Conservation (phyloP, 2,113 vertebrate species). For the Carollia perspicillata region DNA sequence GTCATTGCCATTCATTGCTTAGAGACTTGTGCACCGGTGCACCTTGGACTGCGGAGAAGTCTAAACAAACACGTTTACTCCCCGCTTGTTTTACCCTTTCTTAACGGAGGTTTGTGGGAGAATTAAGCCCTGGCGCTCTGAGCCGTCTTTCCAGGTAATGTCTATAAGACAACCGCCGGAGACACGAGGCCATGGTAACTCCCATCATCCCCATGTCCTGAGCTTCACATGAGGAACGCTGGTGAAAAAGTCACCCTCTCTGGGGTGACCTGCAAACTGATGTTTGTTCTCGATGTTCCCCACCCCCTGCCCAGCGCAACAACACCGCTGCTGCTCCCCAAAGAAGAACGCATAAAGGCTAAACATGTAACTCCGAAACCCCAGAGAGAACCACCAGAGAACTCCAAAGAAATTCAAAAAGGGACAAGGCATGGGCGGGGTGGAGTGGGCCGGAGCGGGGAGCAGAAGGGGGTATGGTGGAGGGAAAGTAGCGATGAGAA, state of each 20-base stretch:
- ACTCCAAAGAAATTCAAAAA: background rate
- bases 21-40: background rate
- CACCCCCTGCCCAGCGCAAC: background rate
- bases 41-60: background rate
- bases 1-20: background rate
- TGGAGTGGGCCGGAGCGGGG: background rate
- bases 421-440: background rate
- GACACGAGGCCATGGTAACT: background rate
- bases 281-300: background rate
- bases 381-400: background rate
- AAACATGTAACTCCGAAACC: background rate
- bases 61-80: background rate
- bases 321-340: background rate
- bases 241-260: background rate
- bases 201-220: background rate
- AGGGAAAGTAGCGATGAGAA: background rate
- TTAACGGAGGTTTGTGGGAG: background rate
- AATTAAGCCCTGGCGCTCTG: background rate
- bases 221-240: background rate
- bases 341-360: background rate
- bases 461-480: accelerated
- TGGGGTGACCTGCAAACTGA: too few species aligned
- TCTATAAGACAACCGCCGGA: background rate
- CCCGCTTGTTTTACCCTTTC: background rate
- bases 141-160: background rate